Conservation (phyloP, 2,797 vertebrate species). For the Anas bernieri region DNA sequence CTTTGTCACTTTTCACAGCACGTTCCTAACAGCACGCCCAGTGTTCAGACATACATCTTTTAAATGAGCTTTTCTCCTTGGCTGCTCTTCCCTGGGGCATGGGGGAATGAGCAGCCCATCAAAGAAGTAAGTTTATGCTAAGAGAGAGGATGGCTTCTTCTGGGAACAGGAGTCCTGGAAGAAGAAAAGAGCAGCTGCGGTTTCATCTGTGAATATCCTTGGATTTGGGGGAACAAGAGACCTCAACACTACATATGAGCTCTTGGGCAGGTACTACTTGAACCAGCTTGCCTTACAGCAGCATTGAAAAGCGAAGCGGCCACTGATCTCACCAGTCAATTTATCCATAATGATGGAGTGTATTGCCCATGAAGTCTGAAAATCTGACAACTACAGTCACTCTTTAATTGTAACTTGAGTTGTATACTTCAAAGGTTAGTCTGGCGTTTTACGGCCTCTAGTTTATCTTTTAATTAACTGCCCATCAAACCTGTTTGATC, state of each 20-base stretch:
- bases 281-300: neutral
- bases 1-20: neutral
- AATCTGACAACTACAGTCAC: constrained; percentile 16
- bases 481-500: constrained; percentile 26
- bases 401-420: constrained; percentile 37
- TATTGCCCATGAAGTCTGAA: neutral
- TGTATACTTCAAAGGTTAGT: constrained; percentile 20
- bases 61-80: neutral
- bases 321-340: neutral
- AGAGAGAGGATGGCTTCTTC: neutral
- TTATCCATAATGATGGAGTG: neutral
- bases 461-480: constrained; percentile 63
- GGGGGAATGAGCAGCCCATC: rapidly evolving
- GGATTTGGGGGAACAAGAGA: neutral
- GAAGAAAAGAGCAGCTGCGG: neutral
- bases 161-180: neutral
- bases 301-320: neutral
- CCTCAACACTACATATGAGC: neutral
- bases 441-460: constrained; percentile 21
- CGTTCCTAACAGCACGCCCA: neutral
- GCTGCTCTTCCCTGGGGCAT: neutral
- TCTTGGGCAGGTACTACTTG: neutral
- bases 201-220: neutral
- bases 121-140: neutral
- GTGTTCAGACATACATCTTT: neutral